Base-by-base conservation (phyloP, 2,888 invertebrate species). In the Ernsta delagoae region DNA sequence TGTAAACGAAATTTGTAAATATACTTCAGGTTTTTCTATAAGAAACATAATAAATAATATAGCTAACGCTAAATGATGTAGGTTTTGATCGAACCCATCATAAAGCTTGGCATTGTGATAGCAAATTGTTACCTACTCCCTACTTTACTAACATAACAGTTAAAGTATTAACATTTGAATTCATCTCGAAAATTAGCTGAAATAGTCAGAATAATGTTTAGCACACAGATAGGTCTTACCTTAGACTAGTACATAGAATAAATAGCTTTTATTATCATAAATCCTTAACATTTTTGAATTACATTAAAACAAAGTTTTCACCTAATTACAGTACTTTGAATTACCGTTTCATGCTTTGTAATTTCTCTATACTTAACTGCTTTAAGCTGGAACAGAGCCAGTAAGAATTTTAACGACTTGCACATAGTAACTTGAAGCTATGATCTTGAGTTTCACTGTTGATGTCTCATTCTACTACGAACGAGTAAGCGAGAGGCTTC, bases 301-400 rank as follows among this genome's bases (percentile, higher is more conserved):
- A 45, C 0, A n/a, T 9, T 0, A 45, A 45, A n/a, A 9, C n/a
- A 45, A 3, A 45, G n/a, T 45, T n/a, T 45, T n/a, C n/a, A n/a
- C 9, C 5, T 45, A 5, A n/a, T 45, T 50, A 6, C 12, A 16
- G 16, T 4, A 45, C 48, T 50, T 50, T 50, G 48, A 45, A 45
- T 50, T 61, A 61, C 60, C 6, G 61, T 54, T 54, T 24, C 36
- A 36, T 34, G 48, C 43, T 67, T 67, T 6, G 61, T 45, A 60
- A 67, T 67, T 67, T 67, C 67, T 67, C 67, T 45, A 60, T 60
- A n/a, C n/a, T n/a, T n/a, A n/a, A 66, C 16, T 68, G 57, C 62
- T 68, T 61, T 68, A 41, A 39, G 62, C 62, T 68, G 62, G 57
- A 62, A 48, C 31, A 62, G 68, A 24, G 48, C 24, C 34, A 45